A percentile compares a stretch with the other conserved stretches of the same genome.
Conservation (phyloP, 1,140 invertebrate species). For the Acromyrmex charruanus region DNA sequence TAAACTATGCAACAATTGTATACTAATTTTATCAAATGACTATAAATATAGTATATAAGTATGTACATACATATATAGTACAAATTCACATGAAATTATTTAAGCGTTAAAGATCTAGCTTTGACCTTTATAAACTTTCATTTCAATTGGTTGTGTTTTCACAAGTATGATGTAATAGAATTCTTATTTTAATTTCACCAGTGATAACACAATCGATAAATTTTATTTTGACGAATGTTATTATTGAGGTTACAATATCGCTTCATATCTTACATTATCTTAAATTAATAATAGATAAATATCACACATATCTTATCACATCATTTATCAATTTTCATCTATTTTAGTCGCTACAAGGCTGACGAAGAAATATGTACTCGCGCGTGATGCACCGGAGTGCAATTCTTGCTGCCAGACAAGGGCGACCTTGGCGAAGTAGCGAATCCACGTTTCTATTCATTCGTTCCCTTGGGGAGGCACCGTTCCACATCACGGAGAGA, state of each 20-base stretch:
- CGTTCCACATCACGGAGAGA: constrained; percentile 63
- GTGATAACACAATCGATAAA: not conserved
- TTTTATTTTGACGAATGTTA: not conserved
- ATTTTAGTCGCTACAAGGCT: not conserved
- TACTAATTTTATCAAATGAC: not conserved
- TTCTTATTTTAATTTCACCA: not conserved
- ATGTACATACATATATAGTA: too few species aligned
- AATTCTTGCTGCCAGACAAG: constrained; percentile 18
- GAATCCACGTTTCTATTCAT: constrained; percentile 73
- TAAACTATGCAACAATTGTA: not conserved
- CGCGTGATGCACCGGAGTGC: not conserved
- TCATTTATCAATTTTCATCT: not conserved
- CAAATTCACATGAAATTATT: too few species aligned
- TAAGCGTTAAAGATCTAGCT: too few species aligned
- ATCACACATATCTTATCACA: not conserved
- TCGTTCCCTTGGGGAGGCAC: constrained; percentile 50
- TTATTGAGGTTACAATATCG: not conserved
- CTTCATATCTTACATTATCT: not conserved
- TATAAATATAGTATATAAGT: too few species aligned
- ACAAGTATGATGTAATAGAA: too few species aligned
- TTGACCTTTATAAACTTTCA: too few species aligned
- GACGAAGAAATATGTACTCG: not conserved
- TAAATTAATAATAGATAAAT: not conserved
- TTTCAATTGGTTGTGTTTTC: too few species aligned
- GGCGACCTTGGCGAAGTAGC: constrained; percentile 72